A percentile compares a stretch with the other conserved stretches of the same genome.
Evolutionary conservation across 2,797 vertebrate genomes (phyloP).

Genomic region (Octomys mimax): DNA sequence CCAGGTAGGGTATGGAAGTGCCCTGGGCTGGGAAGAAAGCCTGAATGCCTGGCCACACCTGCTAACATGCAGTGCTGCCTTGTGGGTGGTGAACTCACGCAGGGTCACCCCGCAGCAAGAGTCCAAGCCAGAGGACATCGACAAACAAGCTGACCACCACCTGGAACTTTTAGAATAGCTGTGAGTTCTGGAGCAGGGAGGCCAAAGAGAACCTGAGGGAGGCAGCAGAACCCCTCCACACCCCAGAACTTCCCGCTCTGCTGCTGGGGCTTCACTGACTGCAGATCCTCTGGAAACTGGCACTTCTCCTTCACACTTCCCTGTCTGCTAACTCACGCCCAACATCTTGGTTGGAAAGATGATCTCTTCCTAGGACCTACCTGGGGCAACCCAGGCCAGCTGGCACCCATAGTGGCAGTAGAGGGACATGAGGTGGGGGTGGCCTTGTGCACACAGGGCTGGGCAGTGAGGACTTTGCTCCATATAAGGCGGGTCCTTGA

Average conservation of each 20-base stretch:
- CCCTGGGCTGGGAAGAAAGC: not conserved
- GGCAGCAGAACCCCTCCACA: not conserved
- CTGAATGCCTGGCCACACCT: no score
- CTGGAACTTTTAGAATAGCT: not conserved
- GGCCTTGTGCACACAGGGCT: rapidly evolving
- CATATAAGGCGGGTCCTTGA: not conserved
- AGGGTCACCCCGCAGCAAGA: rapidly evolving
- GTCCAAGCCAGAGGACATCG: not conserved
- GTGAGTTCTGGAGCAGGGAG: not conserved
- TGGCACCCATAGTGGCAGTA: rapidly evolving
- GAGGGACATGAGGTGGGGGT: not conserved
- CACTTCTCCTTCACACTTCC: not conserved
- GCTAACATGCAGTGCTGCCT: rapidly evolving
- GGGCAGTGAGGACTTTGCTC: not conserved
- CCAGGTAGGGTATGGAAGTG: rapidly evolving
- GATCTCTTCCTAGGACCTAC: not conserved
- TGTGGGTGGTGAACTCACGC: not conserved
- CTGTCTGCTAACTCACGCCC: not conserved
- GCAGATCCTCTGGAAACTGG: rapidly evolving
- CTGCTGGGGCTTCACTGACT: no score
- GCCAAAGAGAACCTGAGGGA: no score
- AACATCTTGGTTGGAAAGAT: no score
- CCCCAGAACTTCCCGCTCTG: not conserved
- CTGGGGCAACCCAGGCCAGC: not conserved
- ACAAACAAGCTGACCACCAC: not conserved